Percentiles rank a stretch among this genome's conserved stretches.
Conservation (phyloP, 2,797 vertebrate species). For the Potorous gilbertii region DNA sequence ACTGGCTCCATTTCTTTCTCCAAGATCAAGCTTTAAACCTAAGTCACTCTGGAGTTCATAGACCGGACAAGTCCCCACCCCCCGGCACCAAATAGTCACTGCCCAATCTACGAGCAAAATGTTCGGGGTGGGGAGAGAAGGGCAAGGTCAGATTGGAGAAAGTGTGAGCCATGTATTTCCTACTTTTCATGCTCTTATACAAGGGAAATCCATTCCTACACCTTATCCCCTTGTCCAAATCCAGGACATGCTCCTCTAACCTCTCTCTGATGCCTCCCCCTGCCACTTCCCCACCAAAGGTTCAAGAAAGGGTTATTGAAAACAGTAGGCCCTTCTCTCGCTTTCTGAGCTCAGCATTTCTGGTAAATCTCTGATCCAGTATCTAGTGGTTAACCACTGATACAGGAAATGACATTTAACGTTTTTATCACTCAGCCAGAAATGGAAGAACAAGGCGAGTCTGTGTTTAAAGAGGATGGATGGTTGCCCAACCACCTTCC, state of each 20-base stretch:
- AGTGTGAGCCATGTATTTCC: neutral
- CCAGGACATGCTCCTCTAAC: neutral
- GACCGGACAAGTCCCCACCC: too few relatives aligned
- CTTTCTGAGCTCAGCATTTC: constrained; percentile 84
- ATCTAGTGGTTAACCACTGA: constrained; percentile 87
- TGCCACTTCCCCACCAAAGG: neutral
- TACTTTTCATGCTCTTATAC: neutral
- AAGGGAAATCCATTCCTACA: neutral
- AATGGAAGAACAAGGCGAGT: constrained; percentile 86
- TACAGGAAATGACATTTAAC: constrained; percentile 88
- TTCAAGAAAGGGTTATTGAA: constrained; percentile 83
- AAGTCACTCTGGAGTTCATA: too few relatives aligned
- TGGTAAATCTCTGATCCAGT: constrained; percentile 87
- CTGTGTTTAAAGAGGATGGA: constrained; percentile 83
- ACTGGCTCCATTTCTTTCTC: too few relatives aligned
- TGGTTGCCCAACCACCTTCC: constrained; percentile 79
- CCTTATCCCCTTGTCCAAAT: constrained; percentile 49
- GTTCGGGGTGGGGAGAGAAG: neutral
- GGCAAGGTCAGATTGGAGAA: neutral
- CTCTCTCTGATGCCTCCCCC: neutral
- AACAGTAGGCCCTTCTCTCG: constrained; percentile 79
- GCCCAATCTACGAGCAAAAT: neutral
- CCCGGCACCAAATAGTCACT: too few relatives aligned
- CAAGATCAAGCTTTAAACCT: too few relatives aligned
- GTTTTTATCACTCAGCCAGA: constrained; percentile 86